Conservation (phyloP, 1,140 invertebrate species). For the Zaprionus africanus region DNA sequence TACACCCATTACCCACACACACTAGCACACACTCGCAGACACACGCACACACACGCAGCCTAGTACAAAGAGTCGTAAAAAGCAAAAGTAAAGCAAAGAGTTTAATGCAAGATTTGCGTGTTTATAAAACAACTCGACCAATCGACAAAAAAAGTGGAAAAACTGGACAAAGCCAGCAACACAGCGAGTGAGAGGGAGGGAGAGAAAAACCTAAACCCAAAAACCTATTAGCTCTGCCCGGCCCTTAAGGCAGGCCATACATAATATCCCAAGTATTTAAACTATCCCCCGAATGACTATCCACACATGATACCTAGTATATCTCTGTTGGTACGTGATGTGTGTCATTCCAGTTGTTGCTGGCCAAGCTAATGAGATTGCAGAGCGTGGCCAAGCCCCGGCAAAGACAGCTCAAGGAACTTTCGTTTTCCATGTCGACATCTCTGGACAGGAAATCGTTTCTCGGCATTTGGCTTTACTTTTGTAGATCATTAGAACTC, state of each 20-base stretch:
- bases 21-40: conserved; percentile 22
- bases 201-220: conserved; percentile 32
- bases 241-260: conserved; percentile 38
- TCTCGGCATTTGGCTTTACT: conserved; percentile 34
- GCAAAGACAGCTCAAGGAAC: conserved; percentile 35
- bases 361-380: conserved; percentile 63
- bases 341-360: conserved; percentile 58
- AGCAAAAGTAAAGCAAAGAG: conserved; percentile 47
- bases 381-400: conserved; percentile 17
- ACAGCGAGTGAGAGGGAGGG: conserved; percentile 23
- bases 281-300: conserved; percentile 12
- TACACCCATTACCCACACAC: conserved; percentile 69
- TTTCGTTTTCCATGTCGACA: conserved; percentile 70
- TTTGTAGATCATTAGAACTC: conserved; percentile 69
- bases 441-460: conserved; percentile 66
- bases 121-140: conserved; percentile 71
- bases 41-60: not conserved
- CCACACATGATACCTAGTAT: conserved; percentile 15
- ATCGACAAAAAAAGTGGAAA: conserved; percentile 47
- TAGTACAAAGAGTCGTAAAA: conserved; percentile 47
- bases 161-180: conserved; percentile 64
- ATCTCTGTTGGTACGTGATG: conserved; percentile 28
- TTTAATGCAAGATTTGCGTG: conserved; percentile 81
- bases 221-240: conserved; percentile 54
- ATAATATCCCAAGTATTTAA: conserved; percentile 19